Percentiles rank a stretch among this genome's conserved stretches.
Conservation (phyloP, 2,888 invertebrate genomes). For the Lysandra bellargus region DNA sequence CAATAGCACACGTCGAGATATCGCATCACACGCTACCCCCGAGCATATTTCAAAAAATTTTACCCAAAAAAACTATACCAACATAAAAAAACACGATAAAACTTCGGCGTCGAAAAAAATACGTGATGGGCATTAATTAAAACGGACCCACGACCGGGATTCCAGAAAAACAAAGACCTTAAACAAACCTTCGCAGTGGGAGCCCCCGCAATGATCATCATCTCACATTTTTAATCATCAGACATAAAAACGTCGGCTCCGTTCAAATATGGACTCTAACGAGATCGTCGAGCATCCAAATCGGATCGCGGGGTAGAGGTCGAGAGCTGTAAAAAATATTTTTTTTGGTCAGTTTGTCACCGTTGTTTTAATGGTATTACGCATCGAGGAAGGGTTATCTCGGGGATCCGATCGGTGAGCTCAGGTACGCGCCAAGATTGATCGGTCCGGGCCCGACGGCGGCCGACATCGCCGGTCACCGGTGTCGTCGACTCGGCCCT, state of each 20-base stretch:
- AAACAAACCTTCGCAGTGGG: conserved; percentile 78
- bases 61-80: conserved; percentile 56
- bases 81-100: conserved; percentile 55
- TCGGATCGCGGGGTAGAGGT: conserved; percentile 47
- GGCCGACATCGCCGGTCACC: conserved; percentile 66
- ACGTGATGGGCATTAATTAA: conserved; percentile 82
- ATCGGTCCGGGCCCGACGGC: conserved; percentile 72
- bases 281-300: conserved; percentile 48
- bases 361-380: conserved; percentile 81
- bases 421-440: conserved; percentile 76
- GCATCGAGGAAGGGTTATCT: conserved; percentile 79
- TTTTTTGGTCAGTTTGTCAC: conserved; percentile 78
- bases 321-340: conserved; percentile 74
- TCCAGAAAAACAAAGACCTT: conserved; percentile 78
- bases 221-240: conserved; percentile 79
- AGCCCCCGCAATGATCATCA: conserved; percentile 78
- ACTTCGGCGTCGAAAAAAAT: conserved; percentile 73
- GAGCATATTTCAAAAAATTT: conserved; percentile 74
- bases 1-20: conserved; percentile 78
- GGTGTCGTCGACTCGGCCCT: conserved; percentile 73
- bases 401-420: conserved; percentile 66
- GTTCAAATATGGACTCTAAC: conserved; percentile 57
- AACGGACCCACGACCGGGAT: conserved; percentile 78
- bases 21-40: conserved; percentile 73
- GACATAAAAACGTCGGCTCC: conserved; percentile 55